Percentiles rank a stretch among this genome's conserved stretches.
Evolutionary conservation across 2,113 vertebrate species (phyloP).

Genomic region (Anguilla japonica): DNA sequence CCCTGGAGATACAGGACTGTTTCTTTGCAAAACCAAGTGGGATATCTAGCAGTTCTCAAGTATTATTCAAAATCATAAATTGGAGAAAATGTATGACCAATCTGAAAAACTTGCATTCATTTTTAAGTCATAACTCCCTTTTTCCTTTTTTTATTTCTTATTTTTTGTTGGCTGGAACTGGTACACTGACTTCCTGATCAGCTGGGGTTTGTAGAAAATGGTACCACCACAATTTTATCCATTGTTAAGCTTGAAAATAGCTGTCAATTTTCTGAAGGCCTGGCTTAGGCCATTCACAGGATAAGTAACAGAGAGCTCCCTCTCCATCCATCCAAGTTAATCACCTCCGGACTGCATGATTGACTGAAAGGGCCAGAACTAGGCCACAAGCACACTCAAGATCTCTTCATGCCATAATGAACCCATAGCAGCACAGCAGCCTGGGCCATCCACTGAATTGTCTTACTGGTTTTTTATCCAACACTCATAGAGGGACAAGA

Average conservation of each 20-base stretch:
- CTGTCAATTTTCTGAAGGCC: background rate
- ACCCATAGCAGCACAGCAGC: background rate
- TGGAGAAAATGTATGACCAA: too few species aligned
- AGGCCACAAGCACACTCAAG: background rate
- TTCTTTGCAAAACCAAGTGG: too few species aligned
- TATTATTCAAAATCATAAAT: background rate
- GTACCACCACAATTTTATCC: background rate
- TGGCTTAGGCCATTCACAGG: background rate
- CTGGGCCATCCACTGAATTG: background rate
- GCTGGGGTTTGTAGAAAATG: too few species aligned
- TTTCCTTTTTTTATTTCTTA: too few species aligned
- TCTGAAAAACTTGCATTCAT: too few species aligned
- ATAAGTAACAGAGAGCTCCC: background rate
- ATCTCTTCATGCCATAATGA: background rate
- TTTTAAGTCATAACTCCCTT: too few species aligned
- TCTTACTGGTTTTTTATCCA: background rate
- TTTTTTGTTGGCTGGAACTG: too few species aligned
- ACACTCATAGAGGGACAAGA: background rate
- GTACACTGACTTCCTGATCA: too few species aligned
- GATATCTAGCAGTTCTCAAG: background rate
- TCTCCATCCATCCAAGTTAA: background rate
- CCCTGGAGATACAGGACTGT: too few species aligned
- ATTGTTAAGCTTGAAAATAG: background rate
- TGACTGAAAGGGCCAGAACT: background rate
- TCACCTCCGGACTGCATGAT: background rate